A percentile compares a stretch with the other conserved stretches of the same genome.
Evolutionary conservation across 2,888 invertebrate species (phyloP).

Genomic region (Gastrophysa polygoni): DNA sequence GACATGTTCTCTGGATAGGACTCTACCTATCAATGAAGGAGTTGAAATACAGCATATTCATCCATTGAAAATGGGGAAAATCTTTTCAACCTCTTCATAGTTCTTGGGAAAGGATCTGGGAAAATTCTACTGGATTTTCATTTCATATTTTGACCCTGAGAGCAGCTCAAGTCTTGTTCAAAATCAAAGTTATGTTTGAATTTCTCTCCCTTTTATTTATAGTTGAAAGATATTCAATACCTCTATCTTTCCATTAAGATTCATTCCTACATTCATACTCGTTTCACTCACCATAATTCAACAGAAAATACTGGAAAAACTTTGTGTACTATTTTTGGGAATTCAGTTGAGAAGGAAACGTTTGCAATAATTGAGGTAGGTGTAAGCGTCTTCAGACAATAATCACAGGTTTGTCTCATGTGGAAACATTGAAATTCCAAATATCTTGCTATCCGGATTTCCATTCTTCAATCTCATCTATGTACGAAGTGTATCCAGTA

Average conservation of each 20-base stretch:
- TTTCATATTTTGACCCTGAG: slow-evolving; percentile 51
- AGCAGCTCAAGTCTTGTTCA: slow-evolving; percentile 42
- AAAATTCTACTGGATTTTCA: slow-evolving; percentile 40
- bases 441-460: background rate
- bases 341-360: background rate
- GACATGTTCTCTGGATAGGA: too few relatives aligned
- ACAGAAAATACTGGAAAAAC: background rate
- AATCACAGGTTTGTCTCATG: slow-evolving; percentile 15
- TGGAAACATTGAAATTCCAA: background rate
- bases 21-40: background rate
- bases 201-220: slow-evolving; percentile 34
- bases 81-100: slow-evolving; percentile 16
- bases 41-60: background rate
- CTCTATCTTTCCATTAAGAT: background rate
- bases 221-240: slow-evolving; percentile 35
- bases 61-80: too few relatives aligned
- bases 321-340: background rate
- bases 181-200: slow-evolving; percentile 33
- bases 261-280: background rate
- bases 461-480: too few relatives aligned
- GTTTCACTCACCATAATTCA: background rate
- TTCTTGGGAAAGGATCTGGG: slow-evolving; percentile 25
- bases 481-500: too few relatives aligned
- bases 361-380: slow-evolving; percentile 25
- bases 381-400: slow-evolving; percentile 28